Conservation (phyloP, 2,113 vertebrate species). For the Tachysurus vachellii region DNA sequence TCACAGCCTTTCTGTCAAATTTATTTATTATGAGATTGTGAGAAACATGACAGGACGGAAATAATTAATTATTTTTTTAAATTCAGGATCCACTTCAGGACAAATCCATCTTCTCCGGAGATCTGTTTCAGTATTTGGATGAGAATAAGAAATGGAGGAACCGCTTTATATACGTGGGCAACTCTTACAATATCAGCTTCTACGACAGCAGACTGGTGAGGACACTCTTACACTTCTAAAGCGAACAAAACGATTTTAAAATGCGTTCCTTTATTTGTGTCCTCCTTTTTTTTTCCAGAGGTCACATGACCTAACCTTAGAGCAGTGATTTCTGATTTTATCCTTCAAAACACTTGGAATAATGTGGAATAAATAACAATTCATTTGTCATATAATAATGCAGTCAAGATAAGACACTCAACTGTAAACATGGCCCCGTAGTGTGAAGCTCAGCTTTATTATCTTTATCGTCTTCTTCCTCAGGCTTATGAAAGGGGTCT, state of each 20-base stretch:
- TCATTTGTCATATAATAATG: neutral
- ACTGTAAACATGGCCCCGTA: neutral
- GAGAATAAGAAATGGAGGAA: constrained; percentile 93
- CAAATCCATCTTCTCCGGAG: constrained; percentile 88
- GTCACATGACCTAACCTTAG: neutral
- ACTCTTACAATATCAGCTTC: constrained; percentile 83
- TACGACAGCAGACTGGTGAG: constrained; percentile 87
- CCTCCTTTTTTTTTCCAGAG: neutral
- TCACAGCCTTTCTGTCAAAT: neutral
- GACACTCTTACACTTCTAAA: neutral
- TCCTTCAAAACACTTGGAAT: neutral
- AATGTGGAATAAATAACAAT: neutral
- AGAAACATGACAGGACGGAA: neutral
- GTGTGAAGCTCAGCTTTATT: neutral
- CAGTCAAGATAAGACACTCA: no score
- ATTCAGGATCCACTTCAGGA: constrained; percentile 82
- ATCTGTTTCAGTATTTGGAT: constrained; percentile 90
- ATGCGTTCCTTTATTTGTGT: neutral
- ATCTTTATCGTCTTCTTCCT: neutral
- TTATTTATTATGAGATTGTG: neutral
- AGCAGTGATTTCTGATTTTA: neutral
- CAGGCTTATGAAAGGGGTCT: constrained; percentile 85
- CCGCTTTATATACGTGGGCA: constrained; percentile 84
- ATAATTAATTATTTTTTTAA: neutral
- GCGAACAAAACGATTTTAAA: neutral